These are phyloP conservation scores for Menidia menidia DNA, from an alignment of 2,797 vertebrate genomes.

Conservation along the genomic window DNA sequence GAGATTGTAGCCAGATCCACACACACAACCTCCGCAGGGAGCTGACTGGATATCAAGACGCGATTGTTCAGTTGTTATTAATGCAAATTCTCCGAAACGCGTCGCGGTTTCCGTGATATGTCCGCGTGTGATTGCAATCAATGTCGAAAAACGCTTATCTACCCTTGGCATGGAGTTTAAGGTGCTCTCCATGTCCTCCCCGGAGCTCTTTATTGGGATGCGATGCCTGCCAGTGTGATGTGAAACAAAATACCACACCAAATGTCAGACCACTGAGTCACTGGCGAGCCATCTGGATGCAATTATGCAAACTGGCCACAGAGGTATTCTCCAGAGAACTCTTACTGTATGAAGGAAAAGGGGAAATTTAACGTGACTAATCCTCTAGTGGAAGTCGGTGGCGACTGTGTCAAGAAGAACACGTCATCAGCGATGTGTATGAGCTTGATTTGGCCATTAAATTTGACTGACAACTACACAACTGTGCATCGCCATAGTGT, in stretches of 20 bases:
- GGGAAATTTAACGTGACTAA: conserved; percentile 55
- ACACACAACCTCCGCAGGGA: not conserved
- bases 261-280: conserved; percentile 85
- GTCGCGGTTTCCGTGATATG: conserved; percentile 37
- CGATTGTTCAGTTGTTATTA: conserved; percentile 29
- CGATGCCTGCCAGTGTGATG: conserved; percentile 58
- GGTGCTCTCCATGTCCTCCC: conserved; percentile 40
- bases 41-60: conserved; percentile 3
- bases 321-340: conserved; percentile 72
- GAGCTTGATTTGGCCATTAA: conserved; percentile 43
- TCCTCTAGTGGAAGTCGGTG: conserved; percentile 27
- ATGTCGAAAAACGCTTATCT: conserved; percentile 50
- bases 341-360: conserved; percentile 36
- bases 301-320: conserved; percentile 74
- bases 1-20: conserved; percentile 14
- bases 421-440: conserved; percentile 29
- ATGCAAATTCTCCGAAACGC: conserved; percentile 42
- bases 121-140: conserved; percentile 12
- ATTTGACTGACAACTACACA: conserved; percentile 50
- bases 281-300: conserved; percentile 81
- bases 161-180: conserved; percentile 52
- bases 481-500: conserved; percentile 52
- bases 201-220: conserved; percentile 43
- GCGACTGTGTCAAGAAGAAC: conserved; percentile 13
- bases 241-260: conserved; percentile 76